phyloP scores from a whole-genome alignment of 2,797 vertebrate genomes.

The Arctocebus calabarensis region DNA sequence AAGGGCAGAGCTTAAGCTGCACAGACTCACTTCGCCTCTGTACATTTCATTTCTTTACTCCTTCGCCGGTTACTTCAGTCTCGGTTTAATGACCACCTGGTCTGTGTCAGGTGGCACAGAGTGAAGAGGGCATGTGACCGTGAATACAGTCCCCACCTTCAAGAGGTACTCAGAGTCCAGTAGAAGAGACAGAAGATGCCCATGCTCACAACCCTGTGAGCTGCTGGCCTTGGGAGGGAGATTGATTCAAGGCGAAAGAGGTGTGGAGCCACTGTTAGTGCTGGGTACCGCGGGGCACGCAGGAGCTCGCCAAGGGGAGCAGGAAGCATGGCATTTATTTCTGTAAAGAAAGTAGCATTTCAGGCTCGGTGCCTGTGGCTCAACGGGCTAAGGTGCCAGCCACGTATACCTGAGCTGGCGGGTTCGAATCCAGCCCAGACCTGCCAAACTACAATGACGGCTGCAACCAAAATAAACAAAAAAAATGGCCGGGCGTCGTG shows the following conservation, averaged over 20 bases:
- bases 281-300: background rate
- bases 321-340: background rate
- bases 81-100: background rate
- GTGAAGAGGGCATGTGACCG: accelerated
- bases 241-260: background rate
- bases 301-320: background rate
- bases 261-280: background rate
- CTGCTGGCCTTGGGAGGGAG: accelerated
- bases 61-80: background rate
- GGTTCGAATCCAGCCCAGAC: too few species aligned
- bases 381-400: too few species aligned
- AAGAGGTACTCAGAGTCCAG: background rate
- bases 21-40: accelerated
- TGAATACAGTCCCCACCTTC: background rate
- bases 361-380: too few species aligned
- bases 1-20: background rate
- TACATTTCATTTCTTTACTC: background rate
- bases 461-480: too few species aligned
- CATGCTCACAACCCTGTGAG: accelerated
- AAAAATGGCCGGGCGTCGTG: too few species aligned
- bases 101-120: background rate
- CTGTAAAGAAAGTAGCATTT: background rate
- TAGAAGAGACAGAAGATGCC: background rate
- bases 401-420: too few species aligned
- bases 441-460: too few species aligned